Base-by-base conservation (phyloP, 92 coral and sea anemone genomes). In the Scolanthus callimorphus region DNA sequence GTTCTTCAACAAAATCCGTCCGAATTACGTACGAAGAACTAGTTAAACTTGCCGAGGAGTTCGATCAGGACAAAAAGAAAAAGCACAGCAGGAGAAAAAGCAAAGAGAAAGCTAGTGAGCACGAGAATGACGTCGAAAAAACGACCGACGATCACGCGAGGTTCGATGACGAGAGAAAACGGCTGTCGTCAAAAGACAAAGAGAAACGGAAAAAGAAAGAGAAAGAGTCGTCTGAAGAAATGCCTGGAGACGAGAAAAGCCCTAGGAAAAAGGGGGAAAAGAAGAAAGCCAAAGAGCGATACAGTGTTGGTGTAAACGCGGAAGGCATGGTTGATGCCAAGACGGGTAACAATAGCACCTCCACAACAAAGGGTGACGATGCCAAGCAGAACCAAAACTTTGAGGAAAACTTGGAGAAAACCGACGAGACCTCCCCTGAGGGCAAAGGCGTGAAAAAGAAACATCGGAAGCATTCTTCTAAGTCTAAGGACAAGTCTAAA, bases 11-110 rank as follows among this genome's bases (percentile, higher is more conserved):
- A 15, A 60, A 77, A 71, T 69, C 71, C 62, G 28, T 87, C 21
- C 86, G 95, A 29, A 62, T 87, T 51, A 69, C 96, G 9, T 59
- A 83, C 58, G 81, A 82, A 39, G 86, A 87, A 73, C 76, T 87
- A 11, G 63, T 67, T 13, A 86, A 53, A 34, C 63, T 83, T 23
- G 86, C 90, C 4, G 90, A 87, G 17, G 70, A 59, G 12, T 55
- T 87, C 31, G 90, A 77, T 3, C 68, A 25, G 19, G 78, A 82
- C 45, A 78, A 65, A 20, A 71, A 77, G 13, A 59, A 43, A 4
- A 82, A 59, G 49, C 57, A 71, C 17, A 24, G 56, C 0, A 82
- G 68, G 46, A 64, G 45, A 29, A 78, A 56, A 29, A 60, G 65
- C n/a, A 60, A 63, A 3, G 65, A 29, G 20, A 55, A 41, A 48